phyloP scores from a whole-genome alignment of 2,888 invertebrate species.

The Schizaphis graminum region DNA sequence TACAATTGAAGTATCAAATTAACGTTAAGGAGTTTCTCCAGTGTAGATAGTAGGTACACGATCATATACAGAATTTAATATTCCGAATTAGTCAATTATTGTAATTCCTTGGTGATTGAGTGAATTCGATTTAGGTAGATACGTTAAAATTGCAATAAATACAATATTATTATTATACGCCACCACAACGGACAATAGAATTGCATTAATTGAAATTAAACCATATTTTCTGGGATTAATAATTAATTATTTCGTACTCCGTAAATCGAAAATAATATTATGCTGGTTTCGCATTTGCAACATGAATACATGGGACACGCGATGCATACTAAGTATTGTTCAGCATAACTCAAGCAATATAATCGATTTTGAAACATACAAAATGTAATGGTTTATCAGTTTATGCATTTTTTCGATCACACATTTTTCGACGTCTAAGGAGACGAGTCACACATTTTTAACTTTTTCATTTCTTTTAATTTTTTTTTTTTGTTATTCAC shows the following conservation, averaged over 20 bases:
- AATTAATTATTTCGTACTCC: neutral
- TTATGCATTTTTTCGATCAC: neutral
- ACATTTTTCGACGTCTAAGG: neutral
- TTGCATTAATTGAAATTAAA: neutral
- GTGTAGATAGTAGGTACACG: neutral
- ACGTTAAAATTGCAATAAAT: neutral
- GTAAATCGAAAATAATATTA: neutral
- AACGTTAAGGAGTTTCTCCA: neutral
- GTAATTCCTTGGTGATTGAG: neutral
- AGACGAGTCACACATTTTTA: neutral
- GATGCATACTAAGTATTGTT: neutral
- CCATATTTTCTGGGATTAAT: neutral
- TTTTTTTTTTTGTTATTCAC: neutral
- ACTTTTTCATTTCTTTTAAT: neutral
- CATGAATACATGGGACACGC: neutral
- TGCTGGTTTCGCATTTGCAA: neutral
- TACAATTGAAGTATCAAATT: neutral
- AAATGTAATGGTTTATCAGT: neutral
- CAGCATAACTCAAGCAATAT: neutral
- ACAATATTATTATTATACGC: neutral
- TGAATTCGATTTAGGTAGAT: neutral
- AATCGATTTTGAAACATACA: neutral
- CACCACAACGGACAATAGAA: neutral
- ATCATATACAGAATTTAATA: neutral
- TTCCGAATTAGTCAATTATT: neutral